Evolutionary conservation across 2,113 vertebrate species (phyloP).

Genomic region (Lophius piscatorius): DNA sequence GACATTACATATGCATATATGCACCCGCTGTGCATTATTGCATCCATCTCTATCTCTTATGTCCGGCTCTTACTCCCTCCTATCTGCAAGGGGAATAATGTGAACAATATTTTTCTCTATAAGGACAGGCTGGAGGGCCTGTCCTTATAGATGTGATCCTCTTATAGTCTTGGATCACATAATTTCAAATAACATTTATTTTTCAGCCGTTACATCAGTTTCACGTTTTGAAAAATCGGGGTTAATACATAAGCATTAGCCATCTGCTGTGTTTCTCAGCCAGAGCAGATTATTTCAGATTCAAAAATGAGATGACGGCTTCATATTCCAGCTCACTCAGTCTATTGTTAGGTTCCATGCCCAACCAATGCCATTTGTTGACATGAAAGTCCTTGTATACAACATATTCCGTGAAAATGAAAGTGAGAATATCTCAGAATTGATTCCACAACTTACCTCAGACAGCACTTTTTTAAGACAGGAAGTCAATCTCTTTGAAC

Average conservation of each 20-base stretch:
- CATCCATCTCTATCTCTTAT: slow-evolving; percentile 6
- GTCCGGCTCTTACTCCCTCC: background rate
- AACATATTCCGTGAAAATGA: too few species aligned
- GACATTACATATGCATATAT: slow-evolving; percentile 11
- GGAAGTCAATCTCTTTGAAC: too few species aligned
- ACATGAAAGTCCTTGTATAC: too few species aligned
- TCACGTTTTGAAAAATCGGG: slow-evolving; percentile 33
- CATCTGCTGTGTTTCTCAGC: slow-evolving; percentile 34
- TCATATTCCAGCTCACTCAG: slow-evolving; percentile 21
- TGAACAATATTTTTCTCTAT: slow-evolving; percentile 12
- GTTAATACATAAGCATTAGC: slow-evolving; percentile 53
- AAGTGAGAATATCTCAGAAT: too few species aligned
- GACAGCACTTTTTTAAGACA: too few species aligned
- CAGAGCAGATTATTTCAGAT: slow-evolving; percentile 28
- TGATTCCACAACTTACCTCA: too few species aligned
- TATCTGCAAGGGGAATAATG: background rate
- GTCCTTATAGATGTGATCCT: slow-evolving; percentile 22
- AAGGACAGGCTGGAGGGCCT: background rate
- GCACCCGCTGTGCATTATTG: slow-evolving; percentile 28
- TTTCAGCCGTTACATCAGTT: slow-evolving; percentile 4
- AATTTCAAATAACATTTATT: slow-evolving; percentile 36
- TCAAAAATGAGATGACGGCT: slow-evolving; percentile 9
- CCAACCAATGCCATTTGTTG: background rate
- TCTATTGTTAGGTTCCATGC: background rate
- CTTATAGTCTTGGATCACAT: slow-evolving; percentile 23